These are phyloP conservation scores for Rotaria macrura DNA, from an alignment of 2,888 invertebrate genomes.

Conservation along the genomic window DNA sequence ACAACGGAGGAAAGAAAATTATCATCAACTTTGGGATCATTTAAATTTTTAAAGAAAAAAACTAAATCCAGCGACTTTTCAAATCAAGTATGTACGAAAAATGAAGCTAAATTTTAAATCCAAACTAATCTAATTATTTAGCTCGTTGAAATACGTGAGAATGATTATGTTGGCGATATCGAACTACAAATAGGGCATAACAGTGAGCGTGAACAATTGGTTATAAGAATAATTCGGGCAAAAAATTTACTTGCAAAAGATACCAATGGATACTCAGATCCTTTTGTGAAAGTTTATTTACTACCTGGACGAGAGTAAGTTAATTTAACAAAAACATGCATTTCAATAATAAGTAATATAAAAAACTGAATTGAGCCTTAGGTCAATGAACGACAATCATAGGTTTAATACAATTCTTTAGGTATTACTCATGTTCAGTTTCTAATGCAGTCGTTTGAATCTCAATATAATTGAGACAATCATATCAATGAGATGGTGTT, in stretches of 20 bases:
- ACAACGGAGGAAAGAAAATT: neutral
- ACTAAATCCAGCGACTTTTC: neutral
- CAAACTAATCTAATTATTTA: neutral
- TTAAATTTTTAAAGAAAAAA: neutral
- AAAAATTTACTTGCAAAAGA: constrained; percentile 51
- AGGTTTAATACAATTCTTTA: too few species aligned
- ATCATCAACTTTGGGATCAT: neutral
- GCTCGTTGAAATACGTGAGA: neutral
- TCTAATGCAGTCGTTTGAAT: too few species aligned
- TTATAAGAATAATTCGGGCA: constrained; percentile 55
- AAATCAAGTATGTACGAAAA: neutral
- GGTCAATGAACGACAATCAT: too few species aligned
- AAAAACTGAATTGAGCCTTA: too few species aligned
- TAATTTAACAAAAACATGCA: too few species aligned
- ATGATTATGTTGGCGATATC: constrained; percentile 9
- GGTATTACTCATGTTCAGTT: too few species aligned
- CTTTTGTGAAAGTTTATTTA: constrained; percentile 57
- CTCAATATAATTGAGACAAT: too few species aligned
- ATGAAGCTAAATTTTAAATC: neutral
- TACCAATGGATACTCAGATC: constrained; percentile 53
- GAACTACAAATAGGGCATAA: constrained; percentile 48
- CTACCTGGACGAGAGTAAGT: constrained; percentile 55
- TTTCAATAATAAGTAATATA: too few species aligned
- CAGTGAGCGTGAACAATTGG: constrained; percentile 54
- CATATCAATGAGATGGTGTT: too few species aligned